These are phyloP conservation scores for Brachyptera risi DNA, from an alignment of 2,888 invertebrate genomes.

Conservation along the genomic window DNA sequence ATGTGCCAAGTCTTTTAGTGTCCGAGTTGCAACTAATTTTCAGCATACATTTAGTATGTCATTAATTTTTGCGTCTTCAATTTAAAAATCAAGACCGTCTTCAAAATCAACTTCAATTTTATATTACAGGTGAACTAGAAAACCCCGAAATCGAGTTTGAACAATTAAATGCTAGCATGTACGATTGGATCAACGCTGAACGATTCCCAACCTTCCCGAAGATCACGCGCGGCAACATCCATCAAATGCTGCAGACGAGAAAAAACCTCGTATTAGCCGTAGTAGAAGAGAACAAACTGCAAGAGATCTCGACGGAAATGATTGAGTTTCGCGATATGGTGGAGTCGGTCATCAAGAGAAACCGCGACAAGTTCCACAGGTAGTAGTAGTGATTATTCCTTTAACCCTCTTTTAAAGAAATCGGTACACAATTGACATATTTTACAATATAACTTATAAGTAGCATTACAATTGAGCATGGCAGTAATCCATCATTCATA, in stretches of 20 bases:
- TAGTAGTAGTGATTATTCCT: too few species aligned
- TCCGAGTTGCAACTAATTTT: too few species aligned
- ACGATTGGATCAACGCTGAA: constrained; percentile 85
- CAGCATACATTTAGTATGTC: too few species aligned
- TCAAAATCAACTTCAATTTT: too few species aligned
- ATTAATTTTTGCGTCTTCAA: too few species aligned
- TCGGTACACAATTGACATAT: too few species aligned
- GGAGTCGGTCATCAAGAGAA: constrained; percentile 68
- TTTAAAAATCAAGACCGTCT: too few species aligned
- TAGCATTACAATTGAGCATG: too few species aligned
- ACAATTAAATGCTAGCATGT: constrained; percentile 65
- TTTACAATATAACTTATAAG: too few species aligned
- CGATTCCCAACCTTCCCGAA: constrained; percentile 86
- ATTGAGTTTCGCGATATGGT: constrained; percentile 80
- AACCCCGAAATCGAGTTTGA: constrained; percentile 34
- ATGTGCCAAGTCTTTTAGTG: too few species aligned
- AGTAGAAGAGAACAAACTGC: constrained; percentile 81
- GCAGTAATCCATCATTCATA: too few species aligned
- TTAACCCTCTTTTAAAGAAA: too few species aligned
- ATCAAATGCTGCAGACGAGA: constrained; percentile 76
- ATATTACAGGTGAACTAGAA: constrained; percentile 8
- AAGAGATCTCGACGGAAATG: constrained; percentile 68
- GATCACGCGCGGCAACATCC: constrained; percentile 58
- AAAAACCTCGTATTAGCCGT: constrained; percentile 86
- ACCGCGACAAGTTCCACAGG: constrained; percentile 60